These are phyloP conservation scores for Melanostigma gelatinosum DNA, from an alignment of 2,113 vertebrate genomes.

Conservation along the genomic window DNA sequence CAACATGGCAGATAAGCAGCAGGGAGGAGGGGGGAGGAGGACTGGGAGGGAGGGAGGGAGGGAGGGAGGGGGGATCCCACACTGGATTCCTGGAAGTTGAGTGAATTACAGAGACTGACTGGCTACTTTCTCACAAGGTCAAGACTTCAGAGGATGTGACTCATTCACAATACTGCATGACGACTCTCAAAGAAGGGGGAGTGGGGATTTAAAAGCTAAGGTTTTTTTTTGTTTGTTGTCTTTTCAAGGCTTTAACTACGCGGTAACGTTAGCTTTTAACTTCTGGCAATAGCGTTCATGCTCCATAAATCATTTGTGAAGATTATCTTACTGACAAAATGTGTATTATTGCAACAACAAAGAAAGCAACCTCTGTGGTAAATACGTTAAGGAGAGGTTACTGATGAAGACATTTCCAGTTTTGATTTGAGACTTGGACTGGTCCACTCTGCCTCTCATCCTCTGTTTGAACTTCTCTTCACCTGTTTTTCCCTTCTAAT, in stretches of 20 bases:
- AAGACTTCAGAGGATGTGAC: conserved; percentile 64
- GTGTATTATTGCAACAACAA: too few species aligned
- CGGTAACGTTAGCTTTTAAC: neutral
- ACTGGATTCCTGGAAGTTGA: conserved; percentile 71
- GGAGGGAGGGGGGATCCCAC: conserved; percentile 36
- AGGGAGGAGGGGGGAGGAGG: neutral
- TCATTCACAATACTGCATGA: conserved; percentile 30
- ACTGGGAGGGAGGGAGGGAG: neutral
- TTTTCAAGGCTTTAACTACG: neutral
- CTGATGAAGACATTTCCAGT: too few species aligned
- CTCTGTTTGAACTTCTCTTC: neutral
- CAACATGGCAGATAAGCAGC: conserved; percentile 7
- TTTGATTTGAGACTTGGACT: neutral
- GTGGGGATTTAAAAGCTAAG: neutral
- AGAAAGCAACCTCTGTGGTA: neutral
- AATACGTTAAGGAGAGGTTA: neutral
- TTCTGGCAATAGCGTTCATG: neutral
- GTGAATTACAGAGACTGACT: conserved; percentile 27
- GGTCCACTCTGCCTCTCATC: neutral
- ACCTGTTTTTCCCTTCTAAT: neutral
- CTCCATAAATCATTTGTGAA: neutral
- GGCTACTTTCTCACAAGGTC: conserved; percentile 57
- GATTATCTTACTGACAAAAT: neutral
- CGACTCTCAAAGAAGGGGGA: neutral
- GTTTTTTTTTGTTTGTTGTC: neutral